Evolutionary conservation across 30 jellyfish, hydroid and myxozoan species (phyloP).

Genomic region (Pelagia noctiluca): DNA sequence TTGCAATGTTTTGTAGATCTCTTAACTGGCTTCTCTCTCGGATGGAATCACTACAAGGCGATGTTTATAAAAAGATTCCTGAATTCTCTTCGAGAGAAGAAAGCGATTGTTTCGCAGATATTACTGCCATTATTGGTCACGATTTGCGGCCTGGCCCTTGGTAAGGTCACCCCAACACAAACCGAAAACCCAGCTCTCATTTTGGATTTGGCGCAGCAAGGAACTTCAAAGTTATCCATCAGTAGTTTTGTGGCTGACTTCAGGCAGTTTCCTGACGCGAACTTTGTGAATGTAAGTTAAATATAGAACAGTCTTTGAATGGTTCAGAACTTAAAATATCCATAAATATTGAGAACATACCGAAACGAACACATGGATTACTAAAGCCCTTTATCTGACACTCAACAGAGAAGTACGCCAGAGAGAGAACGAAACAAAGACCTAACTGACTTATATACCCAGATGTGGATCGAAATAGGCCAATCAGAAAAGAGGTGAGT

Average conservation of each 20-base stretch:
- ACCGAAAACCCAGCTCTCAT: slow-evolving; percentile 74
- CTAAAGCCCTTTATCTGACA: too few relatives aligned
- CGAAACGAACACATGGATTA: too few relatives aligned
- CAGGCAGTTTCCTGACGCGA: slow-evolving; percentile 44
- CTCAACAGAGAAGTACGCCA: too few relatives aligned
- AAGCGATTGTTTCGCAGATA: slow-evolving; percentile 82
- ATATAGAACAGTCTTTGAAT: too few relatives aligned
- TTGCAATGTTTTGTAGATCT: too few relatives aligned
- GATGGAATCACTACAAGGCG: slow-evolving; percentile 74
- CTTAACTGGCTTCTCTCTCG: slow-evolving; percentile 73
- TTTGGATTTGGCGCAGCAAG: slow-evolving; percentile 49
- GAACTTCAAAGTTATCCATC: slow-evolving; percentile 29
- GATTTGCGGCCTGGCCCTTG: slow-evolving; percentile 75
- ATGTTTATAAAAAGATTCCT: slow-evolving; percentile 85
- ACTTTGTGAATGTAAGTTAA: slow-evolving; percentile 20
- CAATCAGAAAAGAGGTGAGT: too few relatives aligned
- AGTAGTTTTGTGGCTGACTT: slow-evolving; percentile 78
- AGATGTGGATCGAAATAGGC: too few relatives aligned
- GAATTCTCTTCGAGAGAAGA: slow-evolving; percentile 80
- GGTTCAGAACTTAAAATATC: too few relatives aligned
- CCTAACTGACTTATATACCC: too few relatives aligned
- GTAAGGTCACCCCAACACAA: slow-evolving; percentile 58
- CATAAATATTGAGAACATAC: too few relatives aligned
- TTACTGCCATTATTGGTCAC: slow-evolving; percentile 76
- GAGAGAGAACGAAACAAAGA: too few relatives aligned